Conservation (phyloP, 2,113 vertebrate species). For the Lipotes vexillifer region DNA sequence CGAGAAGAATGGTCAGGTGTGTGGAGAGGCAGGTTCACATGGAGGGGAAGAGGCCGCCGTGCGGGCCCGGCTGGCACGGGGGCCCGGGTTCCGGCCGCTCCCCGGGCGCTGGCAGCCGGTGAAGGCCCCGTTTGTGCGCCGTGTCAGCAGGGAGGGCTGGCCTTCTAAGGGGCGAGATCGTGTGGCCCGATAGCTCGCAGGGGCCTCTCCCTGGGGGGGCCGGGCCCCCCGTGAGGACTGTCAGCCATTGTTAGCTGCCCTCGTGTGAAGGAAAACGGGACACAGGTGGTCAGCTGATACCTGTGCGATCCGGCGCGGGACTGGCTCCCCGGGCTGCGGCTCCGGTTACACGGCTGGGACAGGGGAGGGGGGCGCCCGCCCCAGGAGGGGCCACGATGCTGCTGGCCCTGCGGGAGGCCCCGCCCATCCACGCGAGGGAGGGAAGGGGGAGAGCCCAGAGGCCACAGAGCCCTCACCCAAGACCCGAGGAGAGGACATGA, state of each 20-base stretch:
- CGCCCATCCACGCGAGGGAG: rapidly evolving
- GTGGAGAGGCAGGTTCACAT: conserved; percentile 81
- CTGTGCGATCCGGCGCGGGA: conserved; percentile 90
- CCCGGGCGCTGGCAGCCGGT: conserved; percentile 88
- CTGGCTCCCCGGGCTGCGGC: conserved; percentile 75
- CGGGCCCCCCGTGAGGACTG: conserved; percentile 89
- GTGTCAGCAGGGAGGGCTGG: conserved; percentile 88
- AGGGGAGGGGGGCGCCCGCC: neutral
- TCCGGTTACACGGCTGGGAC: conserved; percentile 82
- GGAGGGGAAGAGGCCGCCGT: conserved; percentile 73
- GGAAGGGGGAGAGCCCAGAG: neutral
- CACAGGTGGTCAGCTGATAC: conserved; percentile 92
- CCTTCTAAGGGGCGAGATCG: conserved; percentile 91
- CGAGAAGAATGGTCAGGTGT: conserved; percentile 83
- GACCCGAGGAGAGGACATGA: neutral
- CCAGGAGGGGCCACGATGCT: neutral
- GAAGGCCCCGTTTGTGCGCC: conserved; percentile 92
- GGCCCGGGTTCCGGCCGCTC: conserved; percentile 82
- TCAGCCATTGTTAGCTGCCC: conserved; percentile 87
- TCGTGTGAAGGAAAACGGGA: conserved; percentile 87
- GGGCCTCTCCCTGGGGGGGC: conserved; percentile 84
- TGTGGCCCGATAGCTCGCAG: conserved; percentile 88
- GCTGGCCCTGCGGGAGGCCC: neutral
- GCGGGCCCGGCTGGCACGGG: conserved; percentile 82
- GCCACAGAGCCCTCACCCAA: neutral